phyloP scores from a whole-genome alignment of 1,140 invertebrate genomes.

The Schlechtendalia chinensis region DNA sequence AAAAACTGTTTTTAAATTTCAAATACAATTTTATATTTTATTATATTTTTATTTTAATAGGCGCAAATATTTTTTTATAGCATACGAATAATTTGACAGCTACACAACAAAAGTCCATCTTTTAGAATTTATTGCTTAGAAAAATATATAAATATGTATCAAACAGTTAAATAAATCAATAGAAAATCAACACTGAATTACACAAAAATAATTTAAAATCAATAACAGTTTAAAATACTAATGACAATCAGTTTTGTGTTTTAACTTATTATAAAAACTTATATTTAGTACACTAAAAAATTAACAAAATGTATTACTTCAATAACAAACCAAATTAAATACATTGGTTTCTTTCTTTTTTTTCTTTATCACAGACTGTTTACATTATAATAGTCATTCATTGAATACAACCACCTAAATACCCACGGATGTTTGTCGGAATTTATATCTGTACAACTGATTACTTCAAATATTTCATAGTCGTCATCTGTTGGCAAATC shows the following conservation, averaged over 20 bases:
- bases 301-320: background rate
- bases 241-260: background rate
- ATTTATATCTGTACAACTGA: constrained; percentile 3
- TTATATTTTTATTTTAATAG: no score
- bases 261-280: background rate
- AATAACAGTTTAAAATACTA: background rate
- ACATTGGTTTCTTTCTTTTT: background rate
- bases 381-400: constrained; percentile 30
- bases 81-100: background rate
- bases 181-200: background rate
- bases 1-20: no score
- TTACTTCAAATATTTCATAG: constrained; percentile 15
- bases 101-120: background rate
- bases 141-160: background rate
- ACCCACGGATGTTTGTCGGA: constrained; percentile 15
- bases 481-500: constrained; percentile 5
- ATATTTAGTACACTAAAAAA: background rate
- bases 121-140: background rate
- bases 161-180: background rate
- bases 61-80: background rate
- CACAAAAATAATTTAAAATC: background rate
- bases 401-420: constrained; percentile 41
- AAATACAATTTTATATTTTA: no score
- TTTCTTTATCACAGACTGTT: constrained; percentile 41
- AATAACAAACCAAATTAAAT: background rate